These are phyloP conservation scores for Hippocampus mohnikei DNA, from an alignment of 2,113 vertebrate genomes.

Conservation along the genomic window DNA sequence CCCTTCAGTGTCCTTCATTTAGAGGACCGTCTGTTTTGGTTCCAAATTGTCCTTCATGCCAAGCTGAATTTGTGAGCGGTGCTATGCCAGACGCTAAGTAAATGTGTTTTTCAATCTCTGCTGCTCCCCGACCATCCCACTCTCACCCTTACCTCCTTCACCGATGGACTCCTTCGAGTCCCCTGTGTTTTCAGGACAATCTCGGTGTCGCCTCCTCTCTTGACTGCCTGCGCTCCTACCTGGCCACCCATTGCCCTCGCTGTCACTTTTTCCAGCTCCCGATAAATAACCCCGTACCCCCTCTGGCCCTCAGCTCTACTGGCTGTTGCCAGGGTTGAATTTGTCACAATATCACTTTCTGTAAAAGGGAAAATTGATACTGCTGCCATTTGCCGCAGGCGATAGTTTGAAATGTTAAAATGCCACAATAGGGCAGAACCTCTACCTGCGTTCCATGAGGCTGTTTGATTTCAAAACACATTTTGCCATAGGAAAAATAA, in stretches of 20 bases:
- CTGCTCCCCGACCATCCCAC: slow-evolving; percentile 50
- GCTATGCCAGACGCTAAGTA: slow-evolving; percentile 80
- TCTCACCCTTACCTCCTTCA: slow-evolving; percentile 41
- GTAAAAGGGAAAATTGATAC: slow-evolving; percentile 81
- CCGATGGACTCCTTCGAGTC: slow-evolving; percentile 57
- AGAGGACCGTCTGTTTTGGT: slow-evolving; percentile 70
- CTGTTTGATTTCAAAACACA: neutral
- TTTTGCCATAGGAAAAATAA: neutral
- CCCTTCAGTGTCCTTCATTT: slow-evolving; percentile 72
- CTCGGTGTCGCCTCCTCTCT: slow-evolving; percentile 59
- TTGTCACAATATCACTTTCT: slow-evolving; percentile 81
- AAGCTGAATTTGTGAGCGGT: slow-evolving; percentile 80
- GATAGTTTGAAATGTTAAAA: slow-evolving; percentile 59
- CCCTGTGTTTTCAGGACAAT: slow-evolving; percentile 66
- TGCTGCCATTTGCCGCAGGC: slow-evolving; percentile 66
- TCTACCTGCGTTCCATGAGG: neutral
- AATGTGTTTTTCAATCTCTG: slow-evolving; percentile 80
- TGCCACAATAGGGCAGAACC: slow-evolving; percentile 44
- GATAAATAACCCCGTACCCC: slow-evolving; percentile 81
- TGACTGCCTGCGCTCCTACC: slow-evolving; percentile 40
- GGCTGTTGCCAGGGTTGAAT: slow-evolving; percentile 74
- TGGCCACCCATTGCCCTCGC: slow-evolving; percentile 78
- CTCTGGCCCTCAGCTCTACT: slow-evolving; percentile 64
- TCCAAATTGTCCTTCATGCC: slow-evolving; percentile 87
- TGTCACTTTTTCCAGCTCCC: slow-evolving; percentile 74